A percentile compares a stretch with the other conserved stretches of the same genome.
Conservation (phyloP, 2,113 vertebrate genomes). For the Pseudorhombus dupliciocellatus region DNA sequence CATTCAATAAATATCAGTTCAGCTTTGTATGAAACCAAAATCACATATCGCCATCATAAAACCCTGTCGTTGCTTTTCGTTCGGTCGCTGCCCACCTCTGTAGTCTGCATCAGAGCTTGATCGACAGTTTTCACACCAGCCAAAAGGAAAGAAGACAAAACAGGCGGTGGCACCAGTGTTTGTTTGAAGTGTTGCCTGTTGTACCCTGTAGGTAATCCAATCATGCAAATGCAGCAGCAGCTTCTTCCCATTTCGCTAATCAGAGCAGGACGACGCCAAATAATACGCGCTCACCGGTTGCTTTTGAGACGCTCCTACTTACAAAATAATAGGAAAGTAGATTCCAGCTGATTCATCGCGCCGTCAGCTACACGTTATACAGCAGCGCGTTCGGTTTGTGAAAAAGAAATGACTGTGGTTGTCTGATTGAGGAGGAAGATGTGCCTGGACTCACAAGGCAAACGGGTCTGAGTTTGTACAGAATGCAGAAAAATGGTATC, state of each 20-base stretch:
- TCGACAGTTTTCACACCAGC: neutral
- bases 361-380: neutral
- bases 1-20: neutral
- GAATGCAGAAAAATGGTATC: neutral
- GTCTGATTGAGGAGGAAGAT: constrained; percentile 6
- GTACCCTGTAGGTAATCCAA: neutral
- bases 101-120: neutral
- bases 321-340: constrained; percentile 8
- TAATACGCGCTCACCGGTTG: neutral
- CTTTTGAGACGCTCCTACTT: neutral
- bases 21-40: neutral
- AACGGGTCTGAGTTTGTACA: neutral
- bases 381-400: neutral
- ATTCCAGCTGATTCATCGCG: neutral
- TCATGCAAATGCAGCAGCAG: neutral
- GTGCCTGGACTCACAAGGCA: neutral
- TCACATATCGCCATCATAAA: neutral
- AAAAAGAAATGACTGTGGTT: too few species aligned
- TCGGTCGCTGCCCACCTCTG: neutral
- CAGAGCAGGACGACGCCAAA: neutral
- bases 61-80: neutral
- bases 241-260: neutral
- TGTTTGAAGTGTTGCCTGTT: neutral
- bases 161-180: neutral
- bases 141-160: neutral